Evolutionary conservation across 1,140 invertebrate species (phyloP).

Genomic region (Solen grandis): DNA sequence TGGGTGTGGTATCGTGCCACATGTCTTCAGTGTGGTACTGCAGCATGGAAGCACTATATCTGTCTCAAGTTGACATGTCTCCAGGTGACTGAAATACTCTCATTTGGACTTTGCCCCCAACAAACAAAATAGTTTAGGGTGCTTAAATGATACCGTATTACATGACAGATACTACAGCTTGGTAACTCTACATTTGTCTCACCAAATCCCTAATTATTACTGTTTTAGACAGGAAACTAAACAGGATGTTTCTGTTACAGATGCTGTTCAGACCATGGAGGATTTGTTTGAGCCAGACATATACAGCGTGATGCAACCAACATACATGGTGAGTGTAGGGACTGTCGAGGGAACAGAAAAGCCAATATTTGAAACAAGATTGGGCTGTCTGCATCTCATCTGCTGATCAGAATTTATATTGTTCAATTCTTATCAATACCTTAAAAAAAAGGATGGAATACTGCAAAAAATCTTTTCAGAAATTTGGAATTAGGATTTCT

Average conservation of each 20-base stretch:
- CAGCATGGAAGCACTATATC: too few species aligned
- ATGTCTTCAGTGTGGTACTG: too few species aligned
- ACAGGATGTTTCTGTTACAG: background rate
- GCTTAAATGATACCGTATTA: too few species aligned
- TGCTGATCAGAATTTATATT: too few species aligned
- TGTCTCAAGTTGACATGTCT: too few species aligned
- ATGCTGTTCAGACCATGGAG: slow-evolving; percentile 10
- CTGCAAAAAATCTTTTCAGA: background rate
- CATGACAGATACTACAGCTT: background rate
- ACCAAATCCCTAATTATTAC: background rate
- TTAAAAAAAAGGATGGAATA: background rate
- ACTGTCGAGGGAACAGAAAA: background rate
- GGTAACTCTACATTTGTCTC: background rate
- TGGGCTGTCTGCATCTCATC: background rate
- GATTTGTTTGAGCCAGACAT: slow-evolving; percentile 44
- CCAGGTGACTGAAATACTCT: too few species aligned
- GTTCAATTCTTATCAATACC: too few species aligned
- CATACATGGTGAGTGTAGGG: slow-evolving; percentile 32
- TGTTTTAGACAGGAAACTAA: background rate
- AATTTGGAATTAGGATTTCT: background rate
- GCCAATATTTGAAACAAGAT: background rate
- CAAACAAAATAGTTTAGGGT: too few species aligned
- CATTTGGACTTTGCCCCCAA: too few species aligned
- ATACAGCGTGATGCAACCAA: slow-evolving; percentile 52
- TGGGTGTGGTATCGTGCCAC: too few species aligned